Conservation (phyloP, 2,797 vertebrate genomes). For the Sebastes oblongus region DNA sequence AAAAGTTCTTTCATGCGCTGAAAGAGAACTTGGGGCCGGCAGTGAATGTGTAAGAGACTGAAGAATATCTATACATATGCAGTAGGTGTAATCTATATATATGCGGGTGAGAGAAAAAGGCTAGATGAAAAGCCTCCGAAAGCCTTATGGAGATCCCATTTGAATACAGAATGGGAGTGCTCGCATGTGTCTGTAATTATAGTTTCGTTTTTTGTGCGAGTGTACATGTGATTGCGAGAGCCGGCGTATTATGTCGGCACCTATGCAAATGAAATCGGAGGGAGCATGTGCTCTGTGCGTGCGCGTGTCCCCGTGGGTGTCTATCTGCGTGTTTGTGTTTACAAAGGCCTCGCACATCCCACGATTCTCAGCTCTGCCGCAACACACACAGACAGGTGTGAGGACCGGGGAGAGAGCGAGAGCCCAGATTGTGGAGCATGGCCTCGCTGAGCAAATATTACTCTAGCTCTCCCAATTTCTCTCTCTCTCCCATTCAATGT, state of each 20-base stretch:
- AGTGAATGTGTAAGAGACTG: conserved; percentile 7
- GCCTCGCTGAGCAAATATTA: conserved; percentile 59
- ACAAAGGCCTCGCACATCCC: conserved; percentile 54
- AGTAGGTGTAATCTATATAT: conserved; percentile 28
- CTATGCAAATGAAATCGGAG: conserved; percentile 56
- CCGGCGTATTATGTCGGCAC: conserved; percentile 25
- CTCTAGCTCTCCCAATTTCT: conserved; percentile 26
- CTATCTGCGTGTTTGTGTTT: conserved; percentile 57
- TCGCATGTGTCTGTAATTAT: conserved; percentile 35
- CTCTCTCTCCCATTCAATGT: conserved; percentile 6
- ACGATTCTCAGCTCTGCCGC: conserved; percentile 43
- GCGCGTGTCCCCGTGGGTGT: neutral
- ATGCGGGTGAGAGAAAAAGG: conserved; percentile 10
- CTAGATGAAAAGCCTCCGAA: conserved; percentile 28
- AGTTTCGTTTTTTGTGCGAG: conserved; percentile 8
- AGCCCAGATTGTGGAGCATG: conserved; percentile 38
- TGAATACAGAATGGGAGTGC: conserved; percentile 42
- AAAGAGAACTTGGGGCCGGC: neutral
- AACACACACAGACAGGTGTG: conserved; percentile 62
- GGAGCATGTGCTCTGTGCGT: conserved; percentile 14
- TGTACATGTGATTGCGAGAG: conserved; percentile 32
- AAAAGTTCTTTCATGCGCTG: conserved; percentile 18
- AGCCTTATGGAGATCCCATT: conserved; percentile 27
- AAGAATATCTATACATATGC: conserved; percentile 36
- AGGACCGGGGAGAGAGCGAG: conserved; percentile 43